phyloP scores from a whole-genome alignment of 2,888 invertebrate genomes.

The Apeira syringaria region DNA sequence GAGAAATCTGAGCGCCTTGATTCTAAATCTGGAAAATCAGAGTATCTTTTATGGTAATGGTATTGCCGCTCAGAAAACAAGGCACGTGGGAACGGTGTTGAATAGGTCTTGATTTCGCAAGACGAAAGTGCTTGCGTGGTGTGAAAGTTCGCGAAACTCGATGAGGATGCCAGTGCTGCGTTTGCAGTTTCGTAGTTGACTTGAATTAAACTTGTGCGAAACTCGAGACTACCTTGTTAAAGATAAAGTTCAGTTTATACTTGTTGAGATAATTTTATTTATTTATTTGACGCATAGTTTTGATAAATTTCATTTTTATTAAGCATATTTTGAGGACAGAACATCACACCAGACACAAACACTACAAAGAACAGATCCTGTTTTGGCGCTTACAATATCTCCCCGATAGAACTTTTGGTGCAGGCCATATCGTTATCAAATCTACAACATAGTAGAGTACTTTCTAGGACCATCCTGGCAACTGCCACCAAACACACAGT shows the following conservation, averaged over 20 bases:
- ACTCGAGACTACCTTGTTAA: slow-evolving; percentile 2
- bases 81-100: slow-evolving; percentile 24
- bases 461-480: no score
- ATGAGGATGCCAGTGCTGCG: slow-evolving; percentile 13
- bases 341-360: no score
- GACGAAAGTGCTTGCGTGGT: slow-evolving; percentile 20
- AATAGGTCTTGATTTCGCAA: slow-evolving; percentile 30
- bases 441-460: no score
- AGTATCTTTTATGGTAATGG: slow-evolving; percentile 29
- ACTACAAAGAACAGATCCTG: no score
- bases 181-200: slow-evolving; percentile 19
- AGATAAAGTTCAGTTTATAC: slow-evolving; percentile 1
- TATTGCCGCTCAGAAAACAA: slow-evolving; percentile 27
- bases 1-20: slow-evolving; percentile 24
- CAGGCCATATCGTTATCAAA: no score
- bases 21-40: slow-evolving; percentile 21
- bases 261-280: no score
- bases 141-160: slow-evolving; percentile 15
- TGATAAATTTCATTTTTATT: no score
- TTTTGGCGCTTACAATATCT: no score
- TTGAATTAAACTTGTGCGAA: slow-evolving; percentile 11
- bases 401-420: no score
- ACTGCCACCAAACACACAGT: no score
- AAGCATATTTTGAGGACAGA: no score
- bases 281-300: no score